Conservation (phyloP, 2,888 invertebrate species). For the Tachina grossa region DNA sequence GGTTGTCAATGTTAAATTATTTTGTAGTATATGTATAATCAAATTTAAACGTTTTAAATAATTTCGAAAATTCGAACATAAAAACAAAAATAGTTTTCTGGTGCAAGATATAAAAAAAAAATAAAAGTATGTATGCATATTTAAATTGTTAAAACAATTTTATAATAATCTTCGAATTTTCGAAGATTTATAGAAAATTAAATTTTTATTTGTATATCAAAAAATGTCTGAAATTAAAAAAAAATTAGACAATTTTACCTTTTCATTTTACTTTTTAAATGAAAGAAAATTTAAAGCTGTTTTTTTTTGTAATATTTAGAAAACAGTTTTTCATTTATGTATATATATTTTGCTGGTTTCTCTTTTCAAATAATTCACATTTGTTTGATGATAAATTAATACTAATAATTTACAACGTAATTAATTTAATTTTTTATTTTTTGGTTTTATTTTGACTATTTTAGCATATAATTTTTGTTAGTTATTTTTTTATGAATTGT, state of each 20-base stretch:
- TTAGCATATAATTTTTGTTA: conserved; percentile 55
- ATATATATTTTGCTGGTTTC: conserved; percentile 58
- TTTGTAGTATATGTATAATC: no score
- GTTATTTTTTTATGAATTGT: conserved; percentile 52
- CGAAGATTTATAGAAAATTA: background rate
- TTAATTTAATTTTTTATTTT: conserved; percentile 27
- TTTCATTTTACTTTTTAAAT: conserved; percentile 2
- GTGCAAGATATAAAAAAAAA: no score
- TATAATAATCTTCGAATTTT: background rate
- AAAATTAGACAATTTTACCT: conserved; percentile 12
- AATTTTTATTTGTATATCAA: background rate
- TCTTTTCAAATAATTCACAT: conserved; percentile 56
- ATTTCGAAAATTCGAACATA: no score
- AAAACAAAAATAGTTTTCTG: no score
- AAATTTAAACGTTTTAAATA: no score
- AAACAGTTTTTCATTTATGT: conserved; percentile 68
- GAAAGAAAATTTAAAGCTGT: conserved; percentile 14
- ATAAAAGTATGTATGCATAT: no score
- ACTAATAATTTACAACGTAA: conserved; percentile 67
- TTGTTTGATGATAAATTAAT: conserved; percentile 66
- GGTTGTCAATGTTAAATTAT: no score
- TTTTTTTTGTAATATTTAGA: conserved; percentile 61
- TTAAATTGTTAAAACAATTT: background rate
- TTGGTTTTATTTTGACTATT: conserved; percentile 40
- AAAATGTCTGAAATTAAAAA: background rate